Percentiles rank a stretch among this genome's conserved stretches.
phyloP scores from a whole-genome alignment of 2,888 invertebrate genomes.

The Nasonovia ribisnigri region DNA sequence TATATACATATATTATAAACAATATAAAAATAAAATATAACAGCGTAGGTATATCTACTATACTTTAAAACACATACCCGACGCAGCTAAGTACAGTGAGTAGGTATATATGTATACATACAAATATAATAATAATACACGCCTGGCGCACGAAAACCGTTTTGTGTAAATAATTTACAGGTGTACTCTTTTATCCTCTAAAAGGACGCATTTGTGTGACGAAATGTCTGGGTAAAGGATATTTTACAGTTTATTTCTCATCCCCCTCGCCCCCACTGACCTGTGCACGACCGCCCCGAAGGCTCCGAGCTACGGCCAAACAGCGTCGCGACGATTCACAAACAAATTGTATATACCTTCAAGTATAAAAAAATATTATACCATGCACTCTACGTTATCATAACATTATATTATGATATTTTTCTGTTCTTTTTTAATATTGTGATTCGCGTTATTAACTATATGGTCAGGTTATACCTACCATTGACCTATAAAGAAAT shows the following conservation, averaged over 20 bases:
- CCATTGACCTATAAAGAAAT: background rate
- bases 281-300: background rate
- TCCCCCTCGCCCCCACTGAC: background rate
- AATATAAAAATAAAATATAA: background rate
- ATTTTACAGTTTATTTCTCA: background rate
- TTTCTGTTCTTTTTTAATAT: background rate
- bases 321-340: background rate
- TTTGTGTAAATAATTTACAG: conserved; percentile 5
- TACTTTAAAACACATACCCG: background rate
- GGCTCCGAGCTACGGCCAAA: background rate
- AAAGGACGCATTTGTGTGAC: background rate
- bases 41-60: background rate
- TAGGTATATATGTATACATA: background rate
- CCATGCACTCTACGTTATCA: background rate
- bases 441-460: too few relatives aligned
- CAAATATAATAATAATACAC: background rate
- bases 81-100: background rate
- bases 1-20: too few relatives aligned
- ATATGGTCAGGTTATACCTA: background rate
- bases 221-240: background rate
- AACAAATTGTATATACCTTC: background rate
- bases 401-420: background rate
- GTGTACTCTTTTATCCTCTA: background rate
- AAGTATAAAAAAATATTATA: background rate
- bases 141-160: background rate